Percentiles rank a stretch among this genome's conserved stretches.
Conservation (phyloP, 2,888 invertebrate species). For the Metalampra italica region DNA sequence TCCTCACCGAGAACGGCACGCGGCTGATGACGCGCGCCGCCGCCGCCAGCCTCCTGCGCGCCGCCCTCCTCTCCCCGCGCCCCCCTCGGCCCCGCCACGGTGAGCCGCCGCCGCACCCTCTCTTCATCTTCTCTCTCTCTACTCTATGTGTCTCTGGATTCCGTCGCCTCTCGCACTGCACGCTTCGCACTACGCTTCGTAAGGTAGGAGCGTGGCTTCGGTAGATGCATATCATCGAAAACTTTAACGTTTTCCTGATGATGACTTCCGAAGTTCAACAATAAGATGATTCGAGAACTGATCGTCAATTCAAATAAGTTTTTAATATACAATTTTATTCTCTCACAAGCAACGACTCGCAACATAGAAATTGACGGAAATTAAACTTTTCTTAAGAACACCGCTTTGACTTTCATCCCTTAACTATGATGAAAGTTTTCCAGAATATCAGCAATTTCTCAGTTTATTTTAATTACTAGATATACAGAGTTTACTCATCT, state of each 20-base stretch:
- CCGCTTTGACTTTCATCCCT: slow-evolving; percentile 5
- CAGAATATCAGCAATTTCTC: slow-evolving; percentile 5
- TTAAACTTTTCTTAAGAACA: slow-evolving; percentile 3
- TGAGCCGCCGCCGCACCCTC: slow-evolving; percentile 73
- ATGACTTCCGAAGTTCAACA: neutral
- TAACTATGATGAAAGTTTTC: slow-evolving; percentile 5
- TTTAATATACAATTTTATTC: slow-evolving; percentile 12
- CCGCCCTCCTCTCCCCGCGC: slow-evolving; percentile 75
- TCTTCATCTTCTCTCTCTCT: slow-evolving; percentile 57
- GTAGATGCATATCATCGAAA: neutral
- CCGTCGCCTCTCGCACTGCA: slow-evolving; percentile 74
- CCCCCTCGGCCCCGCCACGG: slow-evolving; percentile 74
- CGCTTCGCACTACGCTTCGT: slow-evolving; percentile 70
- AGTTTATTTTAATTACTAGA: neutral
- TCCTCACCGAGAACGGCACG: slow-evolving; percentile 82
- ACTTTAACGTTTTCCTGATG: neutral
- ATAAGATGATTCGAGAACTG: no score
- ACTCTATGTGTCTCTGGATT: slow-evolving; percentile 65
- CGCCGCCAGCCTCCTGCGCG: slow-evolving; percentile 74
- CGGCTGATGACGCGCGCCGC: slow-evolving; percentile 76
- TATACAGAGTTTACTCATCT: neutral
- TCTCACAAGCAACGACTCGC: slow-evolving; percentile 16
- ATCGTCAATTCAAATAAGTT: neutral
- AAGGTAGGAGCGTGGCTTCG: slow-evolving; percentile 68
- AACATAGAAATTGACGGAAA: slow-evolving; percentile 13